These are phyloP conservation scores for Scalopus aquaticus DNA, from an alignment of 2,113 vertebrate genomes.

Conservation along the genomic window DNA sequence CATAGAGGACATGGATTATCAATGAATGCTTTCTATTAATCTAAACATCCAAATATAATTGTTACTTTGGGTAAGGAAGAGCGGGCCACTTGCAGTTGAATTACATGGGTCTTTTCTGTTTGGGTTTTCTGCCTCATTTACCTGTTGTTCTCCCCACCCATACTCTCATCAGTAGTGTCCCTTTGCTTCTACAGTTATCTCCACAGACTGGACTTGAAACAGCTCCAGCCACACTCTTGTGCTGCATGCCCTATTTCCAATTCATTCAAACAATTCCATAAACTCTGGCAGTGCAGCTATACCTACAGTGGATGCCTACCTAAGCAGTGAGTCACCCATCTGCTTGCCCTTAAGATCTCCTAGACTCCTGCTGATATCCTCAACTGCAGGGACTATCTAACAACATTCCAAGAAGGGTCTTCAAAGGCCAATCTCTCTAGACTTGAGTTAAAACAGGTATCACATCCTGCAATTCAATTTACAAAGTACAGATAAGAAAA, in stretches of 20 bases:
- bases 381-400: neutral
- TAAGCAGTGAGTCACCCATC: neutral
- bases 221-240: neutral
- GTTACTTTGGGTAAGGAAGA: neutral
- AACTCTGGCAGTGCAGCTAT: neutral
- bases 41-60: neutral
- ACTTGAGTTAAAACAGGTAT: neutral
- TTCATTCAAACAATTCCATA: neutral
- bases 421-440: neutral
- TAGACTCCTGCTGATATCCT: neutral
- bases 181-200: neutral
- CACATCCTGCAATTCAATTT: neutral
- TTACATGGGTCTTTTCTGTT: neutral
- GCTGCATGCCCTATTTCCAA: neutral
- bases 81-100: neutral
- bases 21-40: neutral
- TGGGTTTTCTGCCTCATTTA: neutral
- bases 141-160: neutral
- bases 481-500: constrained; percentile 1
- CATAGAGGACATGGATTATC: neutral
- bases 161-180: neutral
- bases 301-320: neutral
- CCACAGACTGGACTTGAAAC: neutral
- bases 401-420: neutral
- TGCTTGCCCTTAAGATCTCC: neutral